Evolutionary conservation across 2,113 vertebrate species (phyloP).

Genomic region (Eptesicus fuscus): DNA sequence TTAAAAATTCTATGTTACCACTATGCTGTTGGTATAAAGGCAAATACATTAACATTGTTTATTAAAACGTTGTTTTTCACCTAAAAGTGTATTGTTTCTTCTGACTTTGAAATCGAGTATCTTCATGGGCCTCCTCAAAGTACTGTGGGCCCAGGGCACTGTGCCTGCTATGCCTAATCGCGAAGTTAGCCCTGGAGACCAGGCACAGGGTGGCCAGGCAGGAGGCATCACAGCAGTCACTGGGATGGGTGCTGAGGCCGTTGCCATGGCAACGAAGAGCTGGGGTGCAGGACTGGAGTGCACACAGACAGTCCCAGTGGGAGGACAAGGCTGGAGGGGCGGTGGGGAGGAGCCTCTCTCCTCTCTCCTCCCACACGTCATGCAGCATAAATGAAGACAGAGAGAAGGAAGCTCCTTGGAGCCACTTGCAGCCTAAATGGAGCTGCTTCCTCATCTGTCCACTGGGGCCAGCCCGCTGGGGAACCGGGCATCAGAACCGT

Average conservation of each 20-base stretch:
- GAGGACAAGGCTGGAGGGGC: neutral
- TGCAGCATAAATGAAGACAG: slow-evolving; percentile 17
- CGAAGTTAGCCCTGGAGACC: neutral
- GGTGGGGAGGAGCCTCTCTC: neutral
- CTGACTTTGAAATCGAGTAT: neutral
- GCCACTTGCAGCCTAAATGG: slow-evolving; percentile 8
- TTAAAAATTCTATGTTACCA: neutral
- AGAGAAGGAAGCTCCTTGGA: slow-evolving; percentile 13
- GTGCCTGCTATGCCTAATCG: neutral
- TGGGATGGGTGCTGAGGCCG: neutral
- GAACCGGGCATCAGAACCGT: neutral
- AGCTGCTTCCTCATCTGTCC: neutral
- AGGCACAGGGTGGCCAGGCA: neutral
- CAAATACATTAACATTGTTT: neutral
- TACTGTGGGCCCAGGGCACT: neutral
- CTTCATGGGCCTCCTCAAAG: neutral
- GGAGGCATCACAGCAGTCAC: slow-evolving; percentile 40
- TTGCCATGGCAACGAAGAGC: neutral
- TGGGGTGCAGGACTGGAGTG: neutral
- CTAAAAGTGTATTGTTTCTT: neutral
- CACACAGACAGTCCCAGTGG: neutral
- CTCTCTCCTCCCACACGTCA: neutral
- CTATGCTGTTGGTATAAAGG: neutral
- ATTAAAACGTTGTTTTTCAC: neutral
- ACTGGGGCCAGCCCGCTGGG: neutral